Percentiles rank a stretch among this genome's conserved stretches.
Conservation (phyloP, 2,797 vertebrate genomes). For the Scolopax bukidnonensis region DNA sequence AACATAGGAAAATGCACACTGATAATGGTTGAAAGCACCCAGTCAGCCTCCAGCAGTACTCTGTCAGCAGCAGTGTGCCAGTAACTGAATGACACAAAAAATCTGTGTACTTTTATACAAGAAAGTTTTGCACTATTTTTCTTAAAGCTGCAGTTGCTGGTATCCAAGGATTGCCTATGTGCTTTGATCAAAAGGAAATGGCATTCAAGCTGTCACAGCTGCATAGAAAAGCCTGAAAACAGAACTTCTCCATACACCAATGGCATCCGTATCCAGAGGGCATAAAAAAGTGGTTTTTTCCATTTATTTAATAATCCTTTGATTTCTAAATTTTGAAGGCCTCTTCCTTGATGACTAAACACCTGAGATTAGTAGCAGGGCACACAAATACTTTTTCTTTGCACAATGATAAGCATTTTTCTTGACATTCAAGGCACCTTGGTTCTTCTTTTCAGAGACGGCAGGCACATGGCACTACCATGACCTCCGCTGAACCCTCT, state of each 20-base stretch:
- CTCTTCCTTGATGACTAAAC: background rate
- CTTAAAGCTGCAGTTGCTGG: background rate
- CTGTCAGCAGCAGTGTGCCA: background rate
- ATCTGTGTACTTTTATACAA: background rate
- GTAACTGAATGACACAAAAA: background rate
- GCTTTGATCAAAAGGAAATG: background rate
- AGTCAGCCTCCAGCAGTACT: background rate
- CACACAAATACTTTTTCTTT: background rate
- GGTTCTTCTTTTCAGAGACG: background rate
- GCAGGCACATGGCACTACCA: background rate
- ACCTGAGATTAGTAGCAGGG: background rate
- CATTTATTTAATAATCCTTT: background rate
- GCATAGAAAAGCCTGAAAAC: background rate
- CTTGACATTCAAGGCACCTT: background rate
- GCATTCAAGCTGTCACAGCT: background rate
- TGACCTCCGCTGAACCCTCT: background rate
- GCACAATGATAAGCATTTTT: background rate
- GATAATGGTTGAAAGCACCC: background rate
- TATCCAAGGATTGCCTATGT: background rate
- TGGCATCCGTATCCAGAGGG: background rate
- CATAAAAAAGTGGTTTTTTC: background rate
- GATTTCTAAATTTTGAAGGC: background rate
- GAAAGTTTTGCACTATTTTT: slow-evolving; percentile 4
- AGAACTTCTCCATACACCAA: background rate
- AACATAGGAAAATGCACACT: background rate